Evolutionary conservation across 1,140 invertebrate genomes (phyloP).

Genomic region (Spodoptera frugiperda): DNA sequence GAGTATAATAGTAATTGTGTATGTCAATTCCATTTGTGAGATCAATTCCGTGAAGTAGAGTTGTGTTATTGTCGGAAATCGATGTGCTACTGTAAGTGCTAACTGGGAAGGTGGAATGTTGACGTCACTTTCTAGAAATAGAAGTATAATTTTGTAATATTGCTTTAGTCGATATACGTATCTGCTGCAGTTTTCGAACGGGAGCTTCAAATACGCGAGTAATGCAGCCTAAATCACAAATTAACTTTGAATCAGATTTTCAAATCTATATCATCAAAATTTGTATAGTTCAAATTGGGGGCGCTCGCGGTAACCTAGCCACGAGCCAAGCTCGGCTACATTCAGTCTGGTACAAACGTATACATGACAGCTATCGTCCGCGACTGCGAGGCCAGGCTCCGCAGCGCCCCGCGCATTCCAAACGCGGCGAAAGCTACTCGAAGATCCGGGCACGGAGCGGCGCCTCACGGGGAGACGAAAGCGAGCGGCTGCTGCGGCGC

Average conservation of each 20-base stretch:
- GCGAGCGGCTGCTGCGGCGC: conserved; percentile 35
- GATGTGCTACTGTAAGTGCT: conserved; percentile 7
- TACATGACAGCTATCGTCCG: neutral
- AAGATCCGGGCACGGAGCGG: conserved; percentile 4
- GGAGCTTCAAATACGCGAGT: conserved; percentile 14
- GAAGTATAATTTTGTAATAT: neutral
- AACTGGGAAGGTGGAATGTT: neutral
- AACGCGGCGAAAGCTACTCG: no score
- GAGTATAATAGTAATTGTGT: conserved; percentile 9
- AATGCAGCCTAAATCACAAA: conserved; percentile 25
- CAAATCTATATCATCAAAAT: conserved; percentile 11
- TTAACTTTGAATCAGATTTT: conserved; percentile 22
- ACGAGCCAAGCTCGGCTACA: neutral
- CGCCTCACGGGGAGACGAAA: conserved; percentile 28
- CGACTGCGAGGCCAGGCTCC: neutral
- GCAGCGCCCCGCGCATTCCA: no score
- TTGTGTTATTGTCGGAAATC: conserved; percentile 52
- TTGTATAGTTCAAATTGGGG: neutral
- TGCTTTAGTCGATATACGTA: neutral
- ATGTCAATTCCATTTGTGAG: conserved; percentile 44
- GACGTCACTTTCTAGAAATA: neutral
- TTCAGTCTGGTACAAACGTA: neutral
- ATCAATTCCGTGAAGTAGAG: conserved; percentile 41
- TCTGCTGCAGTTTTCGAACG: neutral
- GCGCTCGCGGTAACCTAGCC: neutral